These are phyloP conservation scores for Andrena dorsata DNA, from an alignment of 2,888 invertebrate genomes.

Conservation along the genomic window DNA sequence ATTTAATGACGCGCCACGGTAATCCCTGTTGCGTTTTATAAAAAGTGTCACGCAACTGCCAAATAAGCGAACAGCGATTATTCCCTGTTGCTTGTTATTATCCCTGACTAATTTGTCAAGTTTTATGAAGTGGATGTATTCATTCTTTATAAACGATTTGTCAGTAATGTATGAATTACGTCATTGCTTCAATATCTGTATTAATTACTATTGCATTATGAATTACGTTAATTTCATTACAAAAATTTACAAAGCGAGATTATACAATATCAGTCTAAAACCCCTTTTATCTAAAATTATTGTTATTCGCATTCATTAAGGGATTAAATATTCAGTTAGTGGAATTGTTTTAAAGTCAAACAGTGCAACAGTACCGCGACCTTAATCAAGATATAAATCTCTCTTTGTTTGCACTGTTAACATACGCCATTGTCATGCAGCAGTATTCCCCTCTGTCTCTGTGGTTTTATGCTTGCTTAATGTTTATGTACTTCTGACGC, in stretches of 20 bases:
- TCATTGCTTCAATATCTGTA: not conserved
- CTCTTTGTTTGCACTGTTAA: too few species aligned
- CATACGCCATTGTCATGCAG: too few species aligned
- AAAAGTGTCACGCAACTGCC: constrained; percentile 25
- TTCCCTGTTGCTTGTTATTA: not conserved
- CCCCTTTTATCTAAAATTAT: too few species aligned
- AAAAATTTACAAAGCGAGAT: too few species aligned
- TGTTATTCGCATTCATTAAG: too few species aligned
- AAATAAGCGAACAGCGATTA: not conserved
- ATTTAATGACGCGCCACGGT: constrained; percentile 78
- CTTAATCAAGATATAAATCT: too few species aligned
- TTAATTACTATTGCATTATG: not conserved
- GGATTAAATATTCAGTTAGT: too few species aligned
- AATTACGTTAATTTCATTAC: too few species aligned
- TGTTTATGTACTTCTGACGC: not conserved
- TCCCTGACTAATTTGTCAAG: not conserved
- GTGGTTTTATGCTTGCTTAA: not conserved
- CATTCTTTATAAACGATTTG: not conserved
- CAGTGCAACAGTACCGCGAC: too few species aligned
- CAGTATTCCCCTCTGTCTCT: too few species aligned
- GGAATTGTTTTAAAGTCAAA: too few species aligned
- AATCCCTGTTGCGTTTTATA: constrained; percentile 51
- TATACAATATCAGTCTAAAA: too few species aligned
- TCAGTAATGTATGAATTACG: not conserved
- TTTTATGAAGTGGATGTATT: not conserved